Base-by-base conservation (phyloP, 2,797 vertebrate species). In the Danio tinwini region DNA sequence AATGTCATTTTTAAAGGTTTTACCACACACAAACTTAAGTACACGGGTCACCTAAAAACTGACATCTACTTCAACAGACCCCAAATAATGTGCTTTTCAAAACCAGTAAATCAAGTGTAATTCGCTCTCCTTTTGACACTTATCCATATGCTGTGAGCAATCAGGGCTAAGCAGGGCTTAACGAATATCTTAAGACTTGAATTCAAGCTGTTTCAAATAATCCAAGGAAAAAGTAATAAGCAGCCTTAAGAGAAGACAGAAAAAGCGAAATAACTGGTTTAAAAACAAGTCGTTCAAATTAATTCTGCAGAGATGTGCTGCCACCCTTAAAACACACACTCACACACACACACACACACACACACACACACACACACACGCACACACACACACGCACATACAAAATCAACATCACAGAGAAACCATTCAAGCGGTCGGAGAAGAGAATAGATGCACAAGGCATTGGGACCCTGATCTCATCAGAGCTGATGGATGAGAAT, bases 401-500 rank as follows among this genome's bases (percentile, higher is more conserved):
- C 29, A 39, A 49, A 58, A 21, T 40, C 53, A 67, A 45, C 19
- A 40, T 13, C 58, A 50, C 63, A 47, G 16, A 69, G 53, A 40
- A 77, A 58, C 16, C 29, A 39, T 70, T 78, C 5, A 9, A 45
- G 40, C 5, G 6, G 53, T 61, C 6, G 16, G 55, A 55, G 58
- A 61, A 44, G 74, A 63, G 53, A 70, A 64, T 7, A 44, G 64
- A 16, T 39, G 52, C 13, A 68, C 65, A 56, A 52, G 39, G 75
- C 69, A 76, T 44, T 77, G 61, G 12, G 49, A 52, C 17, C 40
- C 61, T 78, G 77, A 81, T 75, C 74, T 75, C 45, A 76, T 73
- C 78, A 68, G 55, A 42, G 74, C 44, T 79, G 82, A 85, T 77
- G 73, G 80, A 85, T 83, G 40, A 40, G 55, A 74, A 82, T 68